phyloP scores from a whole-genome alignment of 2,797 vertebrate genomes.

The Neosilurus mollespiculum region DNA sequence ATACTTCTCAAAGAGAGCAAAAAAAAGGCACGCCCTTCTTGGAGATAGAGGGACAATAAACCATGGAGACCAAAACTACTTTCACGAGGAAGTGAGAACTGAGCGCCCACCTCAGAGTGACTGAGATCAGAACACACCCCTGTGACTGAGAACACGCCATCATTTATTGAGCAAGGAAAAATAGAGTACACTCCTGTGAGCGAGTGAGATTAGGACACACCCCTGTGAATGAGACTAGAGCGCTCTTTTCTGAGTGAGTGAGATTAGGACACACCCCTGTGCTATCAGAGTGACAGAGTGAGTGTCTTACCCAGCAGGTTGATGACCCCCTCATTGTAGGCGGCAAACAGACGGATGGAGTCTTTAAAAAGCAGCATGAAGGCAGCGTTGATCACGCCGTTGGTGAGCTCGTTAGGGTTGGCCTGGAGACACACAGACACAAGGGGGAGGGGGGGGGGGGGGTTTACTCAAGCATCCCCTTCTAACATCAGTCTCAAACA shows the following conservation, averaged over 20 bases:
- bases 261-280: not conserved
- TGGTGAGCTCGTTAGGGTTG: constrained; percentile 90
- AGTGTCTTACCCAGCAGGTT: constrained; percentile 86
- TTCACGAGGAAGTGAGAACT: not conserved
- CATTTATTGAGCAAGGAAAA: not conserved
- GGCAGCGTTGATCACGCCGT: constrained; percentile 90
- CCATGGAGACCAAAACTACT: too few relatives aligned
- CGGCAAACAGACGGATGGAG: constrained; percentile 92
- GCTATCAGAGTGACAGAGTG: constrained; percentile 15
- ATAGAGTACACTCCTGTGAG: not conserved
- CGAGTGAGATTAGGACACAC: not conserved
- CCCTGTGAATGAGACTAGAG: not conserved
- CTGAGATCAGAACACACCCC: not conserved
- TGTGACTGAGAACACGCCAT: not conserved
- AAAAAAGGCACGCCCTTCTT: too few relatives aligned
- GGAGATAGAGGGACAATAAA: too few relatives aligned
- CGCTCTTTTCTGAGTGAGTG: not conserved
- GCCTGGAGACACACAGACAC: constrained; percentile 71
- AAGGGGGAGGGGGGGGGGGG: too few relatives aligned
- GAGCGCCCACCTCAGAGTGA: not conserved
- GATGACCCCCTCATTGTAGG: constrained; percentile 95
- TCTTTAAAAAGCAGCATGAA: constrained; percentile 98
- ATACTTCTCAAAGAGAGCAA: too few relatives aligned
- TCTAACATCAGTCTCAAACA: not conserved
- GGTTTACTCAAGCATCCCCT: not conserved